Percentiles rank a stretch among this genome's conserved stretches.
Evolutionary conservation across 2,888 invertebrate genomes (phyloP).

Genomic region (Microplitis deprimator): DNA sequence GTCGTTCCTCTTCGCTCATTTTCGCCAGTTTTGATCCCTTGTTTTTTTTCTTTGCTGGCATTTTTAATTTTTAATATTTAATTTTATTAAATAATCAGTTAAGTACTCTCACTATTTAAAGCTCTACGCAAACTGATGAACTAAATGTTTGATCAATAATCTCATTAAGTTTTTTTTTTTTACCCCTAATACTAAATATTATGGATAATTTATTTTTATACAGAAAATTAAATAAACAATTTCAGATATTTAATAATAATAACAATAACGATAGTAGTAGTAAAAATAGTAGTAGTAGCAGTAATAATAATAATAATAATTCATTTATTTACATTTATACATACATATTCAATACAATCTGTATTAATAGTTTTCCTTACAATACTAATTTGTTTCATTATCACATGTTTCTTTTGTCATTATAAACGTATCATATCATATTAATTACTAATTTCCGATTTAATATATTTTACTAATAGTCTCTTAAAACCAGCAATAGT

Average conservation of each 20-base stretch:
- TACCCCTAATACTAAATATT: background rate
- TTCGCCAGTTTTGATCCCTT: constrained; percentile 84
- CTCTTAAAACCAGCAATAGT: too few species aligned
- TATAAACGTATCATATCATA: too few species aligned
- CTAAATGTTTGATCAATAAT: constrained; percentile 31
- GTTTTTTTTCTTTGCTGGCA: constrained; percentile 77
- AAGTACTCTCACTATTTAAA: constrained; percentile 34
- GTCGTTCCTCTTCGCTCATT: constrained; percentile 89
- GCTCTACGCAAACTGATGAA: constrained; percentile 27
- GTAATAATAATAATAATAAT: too few species aligned
- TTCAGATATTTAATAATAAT: background rate
- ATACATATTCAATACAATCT: too few species aligned
- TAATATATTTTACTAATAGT: too few species aligned
- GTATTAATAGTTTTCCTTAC: too few species aligned
- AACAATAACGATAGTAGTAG: too few species aligned
- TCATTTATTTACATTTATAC: too few species aligned
- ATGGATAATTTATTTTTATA: background rate
- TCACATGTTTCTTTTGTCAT: too few species aligned
- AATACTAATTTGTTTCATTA: too few species aligned
- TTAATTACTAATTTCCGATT: too few species aligned
- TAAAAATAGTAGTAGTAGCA: too few species aligned
- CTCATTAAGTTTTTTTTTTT: background rate
- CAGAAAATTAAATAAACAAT: background rate
- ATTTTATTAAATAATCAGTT: constrained; percentile 22
- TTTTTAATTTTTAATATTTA: constrained; percentile 44